These are phyloP conservation scores for Epizoanthus stellaris DNA, from an alignment of 92 coral and sea anemone genomes.

Conservation along the genomic window DNA sequence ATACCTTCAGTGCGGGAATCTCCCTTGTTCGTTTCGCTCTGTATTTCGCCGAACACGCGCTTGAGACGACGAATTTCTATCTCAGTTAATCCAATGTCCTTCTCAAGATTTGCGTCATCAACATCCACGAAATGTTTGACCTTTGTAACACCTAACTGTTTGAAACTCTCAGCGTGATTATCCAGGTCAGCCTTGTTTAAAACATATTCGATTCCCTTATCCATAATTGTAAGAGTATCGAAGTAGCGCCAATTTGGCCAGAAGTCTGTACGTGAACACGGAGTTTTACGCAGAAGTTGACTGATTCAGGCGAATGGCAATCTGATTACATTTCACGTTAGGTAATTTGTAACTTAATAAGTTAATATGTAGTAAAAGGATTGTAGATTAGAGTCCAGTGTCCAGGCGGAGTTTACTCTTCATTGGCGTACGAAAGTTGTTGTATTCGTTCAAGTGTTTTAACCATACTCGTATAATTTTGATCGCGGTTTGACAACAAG, in stretches of 20 bases:
- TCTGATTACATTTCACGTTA: too few species aligned
- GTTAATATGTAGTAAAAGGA: background rate
- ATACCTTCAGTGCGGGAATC: conserved; percentile 22
- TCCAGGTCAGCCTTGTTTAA: conserved; percentile 37
- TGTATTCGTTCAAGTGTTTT: background rate
- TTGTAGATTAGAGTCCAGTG: background rate
- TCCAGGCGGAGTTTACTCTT: background rate
- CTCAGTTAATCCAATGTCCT: conserved; percentile 38
- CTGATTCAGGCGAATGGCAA: background rate
- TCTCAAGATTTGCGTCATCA: conserved; percentile 38
- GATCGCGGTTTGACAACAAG: background rate
- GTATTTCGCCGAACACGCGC: conserved; percentile 22
- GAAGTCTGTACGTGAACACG: background rate
- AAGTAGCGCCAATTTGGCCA: background rate
- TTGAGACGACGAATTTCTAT: conserved; percentile 40
- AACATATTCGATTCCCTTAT: conserved; percentile 16
- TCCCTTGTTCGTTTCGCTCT: conserved; percentile 18
- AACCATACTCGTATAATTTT: background rate
- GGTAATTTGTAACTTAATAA: background rate
- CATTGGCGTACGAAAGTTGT: background rate
- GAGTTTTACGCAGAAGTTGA: background rate
- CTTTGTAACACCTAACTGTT: conserved; percentile 23
- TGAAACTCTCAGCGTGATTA: conserved; percentile 25
- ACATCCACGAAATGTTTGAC: conserved; percentile 36
- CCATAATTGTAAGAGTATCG: conserved; percentile 4